phyloP scores from a whole-genome alignment of 53 echinoderm and acorn worm species.

The Astropecten irregularis region DNA sequence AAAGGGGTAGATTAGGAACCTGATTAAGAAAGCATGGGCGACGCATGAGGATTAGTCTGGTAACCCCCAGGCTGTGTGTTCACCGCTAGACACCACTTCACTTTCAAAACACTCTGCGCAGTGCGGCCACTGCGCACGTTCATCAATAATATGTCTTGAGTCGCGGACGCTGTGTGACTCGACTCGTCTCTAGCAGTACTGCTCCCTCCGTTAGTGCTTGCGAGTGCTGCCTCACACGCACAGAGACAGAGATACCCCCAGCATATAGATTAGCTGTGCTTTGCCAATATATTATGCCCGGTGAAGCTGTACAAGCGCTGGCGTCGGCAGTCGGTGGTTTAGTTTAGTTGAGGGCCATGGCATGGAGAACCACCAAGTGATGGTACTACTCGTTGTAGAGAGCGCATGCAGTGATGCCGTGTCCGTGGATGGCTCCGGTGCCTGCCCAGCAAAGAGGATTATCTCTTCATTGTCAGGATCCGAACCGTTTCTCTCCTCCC shows the following conservation, averaged over 20 bases:
- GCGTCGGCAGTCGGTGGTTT: background rate
- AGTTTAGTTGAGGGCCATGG: background rate
- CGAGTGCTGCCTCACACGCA: background rate
- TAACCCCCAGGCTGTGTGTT: conserved; percentile 39
- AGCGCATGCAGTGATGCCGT: background rate
- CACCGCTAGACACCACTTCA: conserved; percentile 15
- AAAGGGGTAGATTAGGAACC: conserved; percentile 13
- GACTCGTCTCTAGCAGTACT: no score
- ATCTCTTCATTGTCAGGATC: background rate
- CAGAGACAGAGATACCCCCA: background rate
- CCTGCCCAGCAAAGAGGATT: conserved; percentile 21
- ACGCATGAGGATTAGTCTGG: conserved; percentile 20
- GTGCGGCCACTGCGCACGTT: background rate
- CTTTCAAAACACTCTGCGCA: conserved; percentile 38
- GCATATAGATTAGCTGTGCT: conserved; percentile 32
- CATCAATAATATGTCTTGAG: no score
- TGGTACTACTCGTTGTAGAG: background rate
- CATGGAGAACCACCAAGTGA: background rate
- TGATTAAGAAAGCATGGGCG: background rate
- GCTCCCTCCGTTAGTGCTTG: no score
- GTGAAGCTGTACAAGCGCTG: conserved; percentile 13
- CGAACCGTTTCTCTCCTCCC: background rate
- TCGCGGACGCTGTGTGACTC: no score
- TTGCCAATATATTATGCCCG: conserved; percentile 29
- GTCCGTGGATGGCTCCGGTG: background rate